phyloP scores from a whole-genome alignment of 2,113 vertebrate genomes.

The Argyrosomus japonicus region DNA sequence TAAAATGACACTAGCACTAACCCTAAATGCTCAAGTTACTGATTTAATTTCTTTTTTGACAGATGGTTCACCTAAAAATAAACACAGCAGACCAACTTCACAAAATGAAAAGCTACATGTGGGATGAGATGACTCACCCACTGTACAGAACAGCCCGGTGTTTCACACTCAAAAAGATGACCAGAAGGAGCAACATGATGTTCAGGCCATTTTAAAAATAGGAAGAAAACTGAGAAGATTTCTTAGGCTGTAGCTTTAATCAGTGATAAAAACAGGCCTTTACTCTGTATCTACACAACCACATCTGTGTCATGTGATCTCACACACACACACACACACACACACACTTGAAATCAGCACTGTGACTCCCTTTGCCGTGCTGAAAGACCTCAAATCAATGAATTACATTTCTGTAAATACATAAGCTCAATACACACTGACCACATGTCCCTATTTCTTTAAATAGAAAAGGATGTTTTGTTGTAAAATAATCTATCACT shows the following conservation, averaged over 20 bases:
- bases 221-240: background rate
- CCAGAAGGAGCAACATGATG: constrained; percentile 17
- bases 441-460: background rate
- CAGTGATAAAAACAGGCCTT: background rate
- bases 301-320: constrained; percentile 1
- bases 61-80: constrained; percentile 77
- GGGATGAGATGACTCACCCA: constrained; percentile 74
- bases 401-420: constrained; percentile 4
- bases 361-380: background rate
- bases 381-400: background rate
- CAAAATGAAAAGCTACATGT: constrained; percentile 68
- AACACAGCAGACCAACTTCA: constrained; percentile 47
- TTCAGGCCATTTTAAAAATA: constrained; percentile 15
- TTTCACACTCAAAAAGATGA: constrained; percentile 37
- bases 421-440: background rate
- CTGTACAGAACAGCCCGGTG: constrained; percentile 46
- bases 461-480: background rate
- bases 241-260: constrained; percentile 6
- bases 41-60: constrained; percentile 50
- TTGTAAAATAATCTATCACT: background rate
- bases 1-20: constrained; percentile 11
- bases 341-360: background rate
- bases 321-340: too few relatives aligned
- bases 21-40: constrained; percentile 28
- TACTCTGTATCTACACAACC: background rate